Base-by-base conservation (phyloP, 1,140 invertebrate genomes). In the Yoshiicerus persimilis region DNA sequence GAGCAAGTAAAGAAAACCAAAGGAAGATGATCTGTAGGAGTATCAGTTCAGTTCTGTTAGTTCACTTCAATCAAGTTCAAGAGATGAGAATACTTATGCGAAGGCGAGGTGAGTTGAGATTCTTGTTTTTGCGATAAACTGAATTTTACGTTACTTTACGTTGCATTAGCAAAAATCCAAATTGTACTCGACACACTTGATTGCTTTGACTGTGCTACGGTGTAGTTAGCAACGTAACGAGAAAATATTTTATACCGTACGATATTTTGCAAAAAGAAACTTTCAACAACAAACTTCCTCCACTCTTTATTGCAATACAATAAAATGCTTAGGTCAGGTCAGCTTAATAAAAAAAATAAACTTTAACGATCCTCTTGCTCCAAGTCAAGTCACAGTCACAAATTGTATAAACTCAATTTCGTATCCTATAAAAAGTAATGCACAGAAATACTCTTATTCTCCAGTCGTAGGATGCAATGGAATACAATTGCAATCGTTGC, bases 81-180 rank as follows among this genome's bases (percentile, higher is more conserved):
- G n/a, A n/a, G 47, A 56, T 56, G 47, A 56, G 47, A 56, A 56
- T 56, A 56, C 47, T 56, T 56, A 56, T 56, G 47, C 20, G n/a
- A n/a, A 56, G 30, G 66, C 30, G 75, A 80, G 75, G 75, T 80
- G 75, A 80, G 27, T 80, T 80, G 75, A 80, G 75, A 80, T 36
- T 80, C 75, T 38, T 80, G 75, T 80, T 80, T 80, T 80, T 80
- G 32, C 30, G 30, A 10, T n/a, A n/a, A 27, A 70, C 66, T 70
- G 10, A 70, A 70, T 70, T 70, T 20, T 32, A 36, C 34, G 34
- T 36, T 38, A 36, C 16, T 70, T 20, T 32, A 36, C 34, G 34
- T 36, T 38, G n/a, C 16, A 32, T 32, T 38, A 80, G 47, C 32
- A 16, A 32, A 38, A 80, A 34, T 36, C 75, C 34, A 34, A 80